Base-by-base conservation (phyloP, 2,888 invertebrate species). In the Meteorus cinctellus region DNA sequence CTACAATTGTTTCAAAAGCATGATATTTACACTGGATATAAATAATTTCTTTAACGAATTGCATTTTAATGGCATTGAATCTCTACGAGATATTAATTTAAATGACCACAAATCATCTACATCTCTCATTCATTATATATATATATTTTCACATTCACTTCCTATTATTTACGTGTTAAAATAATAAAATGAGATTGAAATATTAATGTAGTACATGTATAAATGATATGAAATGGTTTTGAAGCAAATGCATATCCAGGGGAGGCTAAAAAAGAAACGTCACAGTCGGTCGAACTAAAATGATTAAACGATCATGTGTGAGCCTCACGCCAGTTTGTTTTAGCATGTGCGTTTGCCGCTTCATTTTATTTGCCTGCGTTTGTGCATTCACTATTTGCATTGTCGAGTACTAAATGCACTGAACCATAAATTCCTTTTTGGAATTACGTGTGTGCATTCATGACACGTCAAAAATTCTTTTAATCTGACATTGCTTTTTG, bases 401-500 rank as follows among this genome's bases (percentile, higher is more conserved):
- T 55, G 29, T 48, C 67, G 71, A 41, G 63, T 59, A 48, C 48
- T 41, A 63, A 75, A 75, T 69, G 41, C 72, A 74, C 66, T 72
- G 68, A 67, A n/a, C 36, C 51, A 74, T 72, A 66, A 72, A 76
- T 24, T 12, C 60, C 19, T 59, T 51, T n/a, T 24, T 41, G 55
- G 62, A 34, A 12, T 45, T 62, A 60, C 69, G 48, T 34, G 31
- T 66, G 72, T 74, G 66, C 36, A 75, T 67, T 48, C 72, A 16
- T 27, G 74, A 72, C 59, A 55, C 41, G 71, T 74, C 72, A 36
- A 77, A 72, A 79, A 78, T 79, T 68, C 72, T 76, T 72, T 77
- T 77, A 81, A 81, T 81, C 76, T 76, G 60, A 74, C 74, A 72
- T 77, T 65, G 59, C 76, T 36, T 77, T 78, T 79, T 77, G 76